These are phyloP conservation scores for Eristalis pertinax DNA, from an alignment of 2,888 invertebrate species.

Conservation along the genomic window DNA sequence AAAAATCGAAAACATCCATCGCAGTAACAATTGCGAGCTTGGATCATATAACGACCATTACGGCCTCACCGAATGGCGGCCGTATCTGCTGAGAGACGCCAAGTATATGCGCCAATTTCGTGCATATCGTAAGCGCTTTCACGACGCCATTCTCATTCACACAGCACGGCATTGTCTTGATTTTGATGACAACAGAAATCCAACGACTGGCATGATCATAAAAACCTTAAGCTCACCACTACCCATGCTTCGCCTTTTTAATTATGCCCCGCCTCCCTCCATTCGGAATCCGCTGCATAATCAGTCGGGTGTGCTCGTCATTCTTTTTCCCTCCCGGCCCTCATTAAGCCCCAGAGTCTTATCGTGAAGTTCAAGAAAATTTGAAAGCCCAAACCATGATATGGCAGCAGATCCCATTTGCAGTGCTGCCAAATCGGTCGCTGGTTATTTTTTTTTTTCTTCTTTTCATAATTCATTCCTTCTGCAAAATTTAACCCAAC, in stretches of 20 bases:
- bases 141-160: background rate
- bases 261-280: background rate
- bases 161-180: background rate
- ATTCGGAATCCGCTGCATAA: background rate
- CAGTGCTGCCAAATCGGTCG: background rate
- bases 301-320: background rate
- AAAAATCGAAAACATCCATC: background rate
- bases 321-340: background rate
- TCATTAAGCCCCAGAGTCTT: background rate
- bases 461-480: background rate
- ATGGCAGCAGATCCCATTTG: background rate
- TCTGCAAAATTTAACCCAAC: background rate
- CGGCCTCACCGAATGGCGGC: background rate
- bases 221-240: background rate
- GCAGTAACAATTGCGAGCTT: background rate
- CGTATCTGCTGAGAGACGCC: background rate
- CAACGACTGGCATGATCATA: background rate
- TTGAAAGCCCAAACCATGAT: background rate
- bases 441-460: background rate
- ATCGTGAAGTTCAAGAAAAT: background rate
- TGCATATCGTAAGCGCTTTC: background rate
- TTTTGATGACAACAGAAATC: background rate
- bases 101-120: background rate
- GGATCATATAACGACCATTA: background rate
- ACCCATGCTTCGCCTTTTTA: background rate